Conservation (phyloP, 2,113 vertebrate species). For the Cyphomyrus discorhynchus region DNA sequence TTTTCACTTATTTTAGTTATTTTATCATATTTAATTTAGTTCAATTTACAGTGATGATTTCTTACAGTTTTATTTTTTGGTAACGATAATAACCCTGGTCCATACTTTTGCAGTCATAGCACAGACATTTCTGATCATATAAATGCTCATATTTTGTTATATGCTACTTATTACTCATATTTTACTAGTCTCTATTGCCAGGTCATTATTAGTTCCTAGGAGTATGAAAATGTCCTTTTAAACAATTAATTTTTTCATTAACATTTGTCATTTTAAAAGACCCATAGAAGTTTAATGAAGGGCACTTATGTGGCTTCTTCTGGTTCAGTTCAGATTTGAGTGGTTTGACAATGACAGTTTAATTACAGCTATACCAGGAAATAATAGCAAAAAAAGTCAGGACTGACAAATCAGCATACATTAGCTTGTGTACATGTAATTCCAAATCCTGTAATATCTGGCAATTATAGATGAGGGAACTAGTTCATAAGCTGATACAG, state of each 20-base stretch:
- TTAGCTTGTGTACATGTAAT: background rate
- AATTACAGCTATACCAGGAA: slow-evolving; percentile 1
- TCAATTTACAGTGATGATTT: background rate
- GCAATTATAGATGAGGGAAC: background rate
- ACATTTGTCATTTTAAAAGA: background rate
- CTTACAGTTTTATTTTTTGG: background rate
- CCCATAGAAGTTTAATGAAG: background rate
- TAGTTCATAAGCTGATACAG: background rate
- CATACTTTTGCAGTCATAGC: background rate
- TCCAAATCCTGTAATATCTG: background rate
- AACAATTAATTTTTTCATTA: background rate
- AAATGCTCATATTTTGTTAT: background rate
- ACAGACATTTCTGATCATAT: background rate
- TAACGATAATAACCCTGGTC: background rate
- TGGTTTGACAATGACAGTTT: background rate
- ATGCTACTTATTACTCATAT: background rate
- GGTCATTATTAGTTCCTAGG: background rate
- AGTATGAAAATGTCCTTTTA: background rate
- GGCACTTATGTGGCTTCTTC: background rate
- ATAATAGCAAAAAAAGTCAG: background rate
- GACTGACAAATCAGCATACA: background rate
- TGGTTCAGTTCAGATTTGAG: background rate
- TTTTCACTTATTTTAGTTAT: background rate
- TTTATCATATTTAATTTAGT: background rate
- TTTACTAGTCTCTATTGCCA: background rate